Evolutionary conservation across 2,888 invertebrate genomes (phyloP), one percentile per base, ranked within the genome.

Genomic region (Cryptus viduatorius): DNA sequence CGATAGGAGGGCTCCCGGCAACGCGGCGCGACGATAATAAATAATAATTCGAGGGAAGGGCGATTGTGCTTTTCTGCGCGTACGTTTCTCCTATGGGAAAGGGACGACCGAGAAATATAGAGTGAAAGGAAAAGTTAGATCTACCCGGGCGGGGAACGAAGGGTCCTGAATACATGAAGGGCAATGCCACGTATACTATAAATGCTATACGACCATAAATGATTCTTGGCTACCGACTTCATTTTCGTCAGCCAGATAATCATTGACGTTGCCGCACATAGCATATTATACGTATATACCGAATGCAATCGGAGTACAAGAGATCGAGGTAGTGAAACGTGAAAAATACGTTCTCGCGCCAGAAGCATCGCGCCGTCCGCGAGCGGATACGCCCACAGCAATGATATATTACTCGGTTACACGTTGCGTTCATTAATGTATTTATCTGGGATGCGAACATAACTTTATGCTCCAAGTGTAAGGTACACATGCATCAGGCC

Each of bases 1-100:
- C 81, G 79, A 83, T 79, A 80, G 68, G 78, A 80, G 68, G 80
- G 75, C 53, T 61, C 14, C 68, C 29, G 73, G 50, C 75, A 73
- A 81, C 72, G 73, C 76, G 59, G 64, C 48, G 85, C 79, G 71
- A 86, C 82, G 87, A 90, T 89, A 91, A 91, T 91, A 91, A 91
- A 91, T 91, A 91, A 91, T 91, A 90, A 91, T 91, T 87, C 88
- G 86, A 86, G 72, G 72, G 87, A 87, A 88, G 90, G 90, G 88
- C 86, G 89, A 90, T 88, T 79, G 82, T 88, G 80, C 48, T 76
- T 81, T 65, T 77, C 53, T 53, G 61, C 53, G 59, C 82, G 72
- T 75, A 67, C 69, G 81, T 64, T 82, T 56, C 46, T 59, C 24
- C 46, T 88, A 88, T 89, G 90, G 89, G 90, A 88, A 89, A 84